These are phyloP conservation scores for Decapterus maruadsi DNA, from an alignment of 2,797 vertebrate species.

Conservation along the genomic window DNA sequence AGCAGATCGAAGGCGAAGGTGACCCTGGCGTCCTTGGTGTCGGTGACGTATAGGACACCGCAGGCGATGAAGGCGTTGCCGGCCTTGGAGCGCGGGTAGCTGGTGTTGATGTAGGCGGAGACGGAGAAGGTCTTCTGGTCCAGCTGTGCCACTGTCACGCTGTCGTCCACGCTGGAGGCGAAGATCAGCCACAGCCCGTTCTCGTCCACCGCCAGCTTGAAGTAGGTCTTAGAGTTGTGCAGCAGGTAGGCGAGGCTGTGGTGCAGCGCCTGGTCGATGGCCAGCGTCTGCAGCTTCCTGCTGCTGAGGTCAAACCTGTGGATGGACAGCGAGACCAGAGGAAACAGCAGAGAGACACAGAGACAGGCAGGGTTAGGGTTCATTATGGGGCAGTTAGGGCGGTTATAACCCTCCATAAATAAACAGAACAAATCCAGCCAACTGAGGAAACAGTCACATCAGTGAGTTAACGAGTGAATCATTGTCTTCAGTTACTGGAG, in stretches of 20 bases:
- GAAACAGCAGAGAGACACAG: neutral
- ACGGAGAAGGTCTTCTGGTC: slow-evolving; percentile 91
- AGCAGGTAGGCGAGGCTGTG: slow-evolving; percentile 93
- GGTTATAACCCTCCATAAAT: too few relatives aligned
- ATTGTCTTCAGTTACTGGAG: too few relatives aligned
- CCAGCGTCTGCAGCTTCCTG: slow-evolving; percentile 80
- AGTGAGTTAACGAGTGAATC: too few relatives aligned
- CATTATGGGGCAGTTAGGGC: too few relatives aligned
- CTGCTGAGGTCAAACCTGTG: slow-evolving; percentile 88
- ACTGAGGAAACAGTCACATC: too few relatives aligned
- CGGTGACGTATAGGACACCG: slow-evolving; percentile 94
- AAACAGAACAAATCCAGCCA: too few relatives aligned
- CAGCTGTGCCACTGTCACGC: slow-evolving; percentile 90
- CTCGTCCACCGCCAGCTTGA: slow-evolving; percentile 93
- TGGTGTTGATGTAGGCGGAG: slow-evolving; percentile 89
- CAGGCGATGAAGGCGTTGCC: slow-evolving; percentile 94
- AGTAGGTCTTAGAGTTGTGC: slow-evolving; percentile 96
- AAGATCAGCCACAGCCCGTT: slow-evolving; percentile 96
- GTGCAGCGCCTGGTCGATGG: slow-evolving; percentile 89
- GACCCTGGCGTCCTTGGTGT: slow-evolving; percentile 91
- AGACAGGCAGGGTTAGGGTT: too few relatives aligned
- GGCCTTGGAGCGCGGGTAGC: slow-evolving; percentile 93
- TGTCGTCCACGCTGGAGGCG: slow-evolving; percentile 90
- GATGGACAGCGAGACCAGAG: neutral
- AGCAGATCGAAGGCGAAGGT: slow-evolving; percentile 94